phyloP scores from a whole-genome alignment of 2,113 vertebrate species.

The Callionymus lyra region DNA sequence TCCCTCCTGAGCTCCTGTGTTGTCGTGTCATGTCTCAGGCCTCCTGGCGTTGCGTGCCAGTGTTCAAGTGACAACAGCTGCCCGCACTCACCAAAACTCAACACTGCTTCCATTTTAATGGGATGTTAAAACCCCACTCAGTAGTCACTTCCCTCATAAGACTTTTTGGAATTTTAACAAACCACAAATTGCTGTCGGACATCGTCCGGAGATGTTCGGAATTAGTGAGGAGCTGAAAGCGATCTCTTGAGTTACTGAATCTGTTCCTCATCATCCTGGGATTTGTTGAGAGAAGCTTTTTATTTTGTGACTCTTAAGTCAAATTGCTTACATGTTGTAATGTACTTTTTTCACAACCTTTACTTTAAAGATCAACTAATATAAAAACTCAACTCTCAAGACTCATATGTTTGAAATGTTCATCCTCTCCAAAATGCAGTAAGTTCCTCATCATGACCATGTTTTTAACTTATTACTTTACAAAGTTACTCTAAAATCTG shows the following conservation, averaged over 20 bases:
- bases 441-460: too few relatives aligned
- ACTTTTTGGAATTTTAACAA: conserved; percentile 28
- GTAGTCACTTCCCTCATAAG: conserved; percentile 14
- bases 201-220: conserved; percentile 15
- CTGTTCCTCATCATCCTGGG: conserved; percentile 10
- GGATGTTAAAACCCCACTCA: conserved; percentile 20
- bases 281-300: too few relatives aligned
- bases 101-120: conserved; percentile 24
- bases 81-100: conserved; percentile 26
- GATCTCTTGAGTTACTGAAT: background rate
- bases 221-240: conserved; percentile 6
- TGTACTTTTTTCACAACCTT: too few relatives aligned
- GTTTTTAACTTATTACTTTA: too few relatives aligned
- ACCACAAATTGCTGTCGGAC: conserved; percentile 16
- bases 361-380: too few relatives aligned
- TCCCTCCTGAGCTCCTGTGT: too few relatives aligned
- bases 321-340: too few relatives aligned
- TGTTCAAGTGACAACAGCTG: conserved; percentile 40
- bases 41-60: conserved; percentile 12
- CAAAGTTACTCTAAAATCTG: too few relatives aligned
- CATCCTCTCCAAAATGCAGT: too few relatives aligned
- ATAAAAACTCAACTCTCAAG: too few relatives aligned
- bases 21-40: conserved; percentile 17
- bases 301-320: too few relatives aligned
- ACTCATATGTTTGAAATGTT: too few relatives aligned